Base-by-base conservation (phyloP, 2,113 vertebrate species). In the Actenoides lindsayi region DNA sequence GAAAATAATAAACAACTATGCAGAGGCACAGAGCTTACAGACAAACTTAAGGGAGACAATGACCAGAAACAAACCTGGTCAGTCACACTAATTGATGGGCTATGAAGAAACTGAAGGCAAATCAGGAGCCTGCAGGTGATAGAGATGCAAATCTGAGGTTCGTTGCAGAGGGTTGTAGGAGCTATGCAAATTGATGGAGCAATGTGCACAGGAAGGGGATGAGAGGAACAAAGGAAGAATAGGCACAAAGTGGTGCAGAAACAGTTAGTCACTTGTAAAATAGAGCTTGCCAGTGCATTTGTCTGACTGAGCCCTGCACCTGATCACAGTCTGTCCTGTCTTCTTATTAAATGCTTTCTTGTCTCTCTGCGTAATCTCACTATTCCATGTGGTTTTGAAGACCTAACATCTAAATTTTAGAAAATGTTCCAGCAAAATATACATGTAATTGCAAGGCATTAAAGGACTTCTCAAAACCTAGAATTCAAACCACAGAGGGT, bases 281-380 rank as follows among this genome's bases (percentile, higher is more conserved):
- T 20, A 7, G 53, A 69, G 9, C 50, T 8, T 2, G 4, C 53
- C 48, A 23, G 9, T n/a, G 46, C 1, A 0, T 7, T 41, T 44
- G 12, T 48, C 46, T 67, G 28, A 35, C 9, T 65, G 16, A 75
- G 9, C 11, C 39, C 16, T 27, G 33, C 0, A 1, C 28, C 11
- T 59, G 42, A 82, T 27, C 20, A 28, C 16, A 59, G 16, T 70
- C 54, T 25, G 2, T 62, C 13, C 7, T 69, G 7, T 74, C 21
- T 82, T 75, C 13, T 24, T 50, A 28, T 7, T 60, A 73, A 84
- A 82, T 42, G 59, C 5, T 63, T 82, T 33, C 31, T 71, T 59
- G 14, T 59, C 6, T 51, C 17, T 62, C 27, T 84, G 25, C 16
- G 24, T 46, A 86, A 87, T 53, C 16, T 74, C 10, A 42, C 5